Conservation (phyloP, 2,888 invertebrate genomes). For the Agonopterix heracliana region DNA sequence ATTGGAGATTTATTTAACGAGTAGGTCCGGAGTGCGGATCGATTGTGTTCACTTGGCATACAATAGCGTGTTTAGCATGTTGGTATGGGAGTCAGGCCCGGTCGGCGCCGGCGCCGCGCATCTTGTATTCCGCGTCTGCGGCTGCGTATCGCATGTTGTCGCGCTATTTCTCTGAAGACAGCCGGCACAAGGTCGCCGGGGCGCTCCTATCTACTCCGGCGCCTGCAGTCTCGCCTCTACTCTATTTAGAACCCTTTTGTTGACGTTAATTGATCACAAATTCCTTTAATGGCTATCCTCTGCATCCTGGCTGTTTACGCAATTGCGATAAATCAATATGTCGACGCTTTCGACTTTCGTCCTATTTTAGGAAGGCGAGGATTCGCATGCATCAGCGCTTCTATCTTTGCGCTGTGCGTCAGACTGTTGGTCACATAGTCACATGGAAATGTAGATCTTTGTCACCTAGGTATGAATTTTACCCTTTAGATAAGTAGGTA, state of each 20-base stretch:
- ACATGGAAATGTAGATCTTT: too few relatives aligned
- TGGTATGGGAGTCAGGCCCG: slow-evolving; percentile 28
- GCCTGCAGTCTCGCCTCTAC: slow-evolving; percentile 31
- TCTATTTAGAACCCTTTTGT: slow-evolving; percentile 36
- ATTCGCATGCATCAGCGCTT: slow-evolving; percentile 47
- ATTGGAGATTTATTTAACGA: slow-evolving; percentile 29
- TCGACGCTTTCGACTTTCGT: slow-evolving; percentile 38
- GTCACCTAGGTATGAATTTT: too few relatives aligned
- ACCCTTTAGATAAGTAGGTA: too few relatives aligned
- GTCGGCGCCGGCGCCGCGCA: slow-evolving; percentile 44
- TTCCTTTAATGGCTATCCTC: slow-evolving; percentile 26
- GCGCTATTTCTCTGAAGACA: slow-evolving; percentile 25
- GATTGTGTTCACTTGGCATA: slow-evolving; percentile 36
- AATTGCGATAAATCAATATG: slow-evolving; percentile 43
- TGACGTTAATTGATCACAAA: slow-evolving; percentile 30
- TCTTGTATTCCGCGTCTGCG: slow-evolving; percentile 35
- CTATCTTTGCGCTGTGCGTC: slow-evolving; percentile 13
- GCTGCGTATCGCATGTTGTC: slow-evolving; percentile 38
- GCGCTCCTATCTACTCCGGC: slow-evolving; percentile 54
- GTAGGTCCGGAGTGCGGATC: slow-evolving; percentile 12
- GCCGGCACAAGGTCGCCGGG: slow-evolving; percentile 66
- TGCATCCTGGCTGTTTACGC: slow-evolving; percentile 31
- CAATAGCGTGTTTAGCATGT: slow-evolving; percentile 47
- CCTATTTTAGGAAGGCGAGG: slow-evolving; percentile 44
- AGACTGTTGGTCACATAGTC: too few relatives aligned